phyloP scores from a whole-genome alignment of 2,888 invertebrate genomes.

The Orthonychiurus folsomi region DNA sequence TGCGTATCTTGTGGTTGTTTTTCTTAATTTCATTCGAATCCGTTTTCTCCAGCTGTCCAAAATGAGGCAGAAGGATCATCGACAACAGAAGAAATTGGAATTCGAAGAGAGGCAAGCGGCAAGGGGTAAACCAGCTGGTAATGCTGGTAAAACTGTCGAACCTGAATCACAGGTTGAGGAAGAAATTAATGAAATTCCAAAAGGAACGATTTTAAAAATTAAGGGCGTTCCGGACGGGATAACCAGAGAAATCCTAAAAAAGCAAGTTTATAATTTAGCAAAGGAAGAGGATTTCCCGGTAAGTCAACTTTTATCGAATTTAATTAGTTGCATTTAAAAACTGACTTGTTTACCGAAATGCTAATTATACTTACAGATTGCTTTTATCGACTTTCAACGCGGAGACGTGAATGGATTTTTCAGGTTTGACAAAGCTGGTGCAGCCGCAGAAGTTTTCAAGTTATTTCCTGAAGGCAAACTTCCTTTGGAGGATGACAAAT shows the following conservation, averaged over 20 bases:
- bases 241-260: conserved; percentile 62
- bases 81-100: conserved; percentile 42
- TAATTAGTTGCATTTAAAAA: not conserved
- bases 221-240: conserved; percentile 54
- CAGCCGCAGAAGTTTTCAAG: conserved; percentile 50
- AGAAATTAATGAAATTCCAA: conserved; percentile 49
- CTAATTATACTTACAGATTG: conserved; percentile 44
- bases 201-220: conserved; percentile 65
- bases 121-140: not conserved
- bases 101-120: conserved; percentile 33
- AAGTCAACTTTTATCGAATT: not conserved
- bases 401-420: conserved; percentile 66
- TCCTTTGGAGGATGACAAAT: conserved; percentile 12
- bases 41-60: conserved; percentile 42
- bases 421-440: conserved; percentile 60
- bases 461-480: conserved; percentile 29
- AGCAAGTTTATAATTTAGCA: conserved; percentile 52
- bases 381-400: conserved; percentile 65
- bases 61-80: conserved; percentile 42
- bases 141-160: conserved; percentile 22
- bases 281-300: conserved; percentile 48
- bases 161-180: conserved; percentile 47
- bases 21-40: too few relatives aligned
- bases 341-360: not conserved
- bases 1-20: too few relatives aligned